Percentiles rank a stretch among this genome's conserved stretches.
Conservation (phyloP, 2,888 invertebrate genomes). For the Tortricodes alternella region DNA sequence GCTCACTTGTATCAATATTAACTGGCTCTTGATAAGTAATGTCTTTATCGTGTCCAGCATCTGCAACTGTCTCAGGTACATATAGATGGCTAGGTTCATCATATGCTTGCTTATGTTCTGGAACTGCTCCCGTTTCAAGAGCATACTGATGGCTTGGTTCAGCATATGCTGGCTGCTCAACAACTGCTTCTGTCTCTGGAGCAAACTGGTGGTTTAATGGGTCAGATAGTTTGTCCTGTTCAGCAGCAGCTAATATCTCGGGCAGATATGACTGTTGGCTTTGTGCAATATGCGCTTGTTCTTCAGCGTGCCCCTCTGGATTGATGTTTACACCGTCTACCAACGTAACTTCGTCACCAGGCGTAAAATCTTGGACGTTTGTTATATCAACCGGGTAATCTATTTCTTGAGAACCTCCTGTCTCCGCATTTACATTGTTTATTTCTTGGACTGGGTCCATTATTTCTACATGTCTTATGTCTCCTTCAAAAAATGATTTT, state of each 20-base stretch:
- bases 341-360: constrained; percentile 36
- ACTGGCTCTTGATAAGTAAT: constrained; percentile 6
- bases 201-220: neutral
- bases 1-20: constrained; percentile 19
- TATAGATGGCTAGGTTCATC: constrained; percentile 17
- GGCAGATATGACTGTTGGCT: constrained; percentile 14
- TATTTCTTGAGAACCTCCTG: neutral
- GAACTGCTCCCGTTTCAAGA: neutral
- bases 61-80: constrained; percentile 20
- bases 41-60: constrained; percentile 23
- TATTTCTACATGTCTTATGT: constrained; percentile 16
- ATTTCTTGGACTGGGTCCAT: constrained; percentile 2
- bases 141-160: constrained; percentile 28
- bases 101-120: neutral
- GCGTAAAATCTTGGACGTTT: constrained; percentile 41
- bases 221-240: neutral
- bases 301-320: constrained; percentile 34
- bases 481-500: constrained; percentile 5
- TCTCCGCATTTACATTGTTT: neutral
- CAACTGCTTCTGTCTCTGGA: neutral
- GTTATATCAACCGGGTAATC: constrained; percentile 39
- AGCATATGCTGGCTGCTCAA: constrained; percentile 26
- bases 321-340: constrained; percentile 41
- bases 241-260: neutral
- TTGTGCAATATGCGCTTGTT: neutral